These are phyloP conservation scores for Acanthoscelides obtectus DNA, from an alignment of 2,888 invertebrate species.

Conservation along the genomic window DNA sequence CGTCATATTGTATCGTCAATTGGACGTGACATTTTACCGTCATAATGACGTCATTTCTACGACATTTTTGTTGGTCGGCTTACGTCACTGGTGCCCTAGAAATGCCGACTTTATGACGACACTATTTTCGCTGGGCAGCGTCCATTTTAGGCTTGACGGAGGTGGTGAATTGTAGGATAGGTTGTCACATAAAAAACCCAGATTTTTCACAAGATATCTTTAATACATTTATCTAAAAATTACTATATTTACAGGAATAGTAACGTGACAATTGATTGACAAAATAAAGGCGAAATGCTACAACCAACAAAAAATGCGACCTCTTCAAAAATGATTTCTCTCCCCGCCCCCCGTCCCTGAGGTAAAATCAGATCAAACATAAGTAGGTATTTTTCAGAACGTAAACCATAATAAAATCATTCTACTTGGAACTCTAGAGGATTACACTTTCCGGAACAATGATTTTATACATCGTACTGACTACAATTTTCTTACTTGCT, in stretches of 20 bases:
- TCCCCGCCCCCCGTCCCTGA: background rate
- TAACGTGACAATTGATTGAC: background rate
- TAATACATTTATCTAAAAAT: background rate
- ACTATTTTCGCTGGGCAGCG: no score
- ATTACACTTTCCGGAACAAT: slow-evolving; percentile 24
- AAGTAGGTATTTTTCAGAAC: background rate
- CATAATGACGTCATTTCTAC: no score
- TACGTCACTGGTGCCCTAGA: no score
- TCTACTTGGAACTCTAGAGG: background rate
- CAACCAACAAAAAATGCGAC: background rate
- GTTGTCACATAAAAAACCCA: no score
- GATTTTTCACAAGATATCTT: background rate
- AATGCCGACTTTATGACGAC: no score
- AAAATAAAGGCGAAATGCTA: background rate
- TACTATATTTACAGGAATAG: background rate
- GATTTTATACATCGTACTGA: slow-evolving; percentile 22
- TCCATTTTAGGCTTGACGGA: no score
- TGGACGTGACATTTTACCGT: no score
- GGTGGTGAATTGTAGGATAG: no score
- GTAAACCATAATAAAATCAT: background rate
- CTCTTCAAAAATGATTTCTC: background rate
- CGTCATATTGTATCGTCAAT: no score
- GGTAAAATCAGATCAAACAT: background rate
- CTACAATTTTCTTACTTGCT: slow-evolving; percentile 24
- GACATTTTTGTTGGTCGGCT: no score